Evolutionary conservation across 1,140 invertebrate genomes (phyloP), one percentile per base, ranked within the genome.

Genomic region (Drosophila seguyi): DNA sequence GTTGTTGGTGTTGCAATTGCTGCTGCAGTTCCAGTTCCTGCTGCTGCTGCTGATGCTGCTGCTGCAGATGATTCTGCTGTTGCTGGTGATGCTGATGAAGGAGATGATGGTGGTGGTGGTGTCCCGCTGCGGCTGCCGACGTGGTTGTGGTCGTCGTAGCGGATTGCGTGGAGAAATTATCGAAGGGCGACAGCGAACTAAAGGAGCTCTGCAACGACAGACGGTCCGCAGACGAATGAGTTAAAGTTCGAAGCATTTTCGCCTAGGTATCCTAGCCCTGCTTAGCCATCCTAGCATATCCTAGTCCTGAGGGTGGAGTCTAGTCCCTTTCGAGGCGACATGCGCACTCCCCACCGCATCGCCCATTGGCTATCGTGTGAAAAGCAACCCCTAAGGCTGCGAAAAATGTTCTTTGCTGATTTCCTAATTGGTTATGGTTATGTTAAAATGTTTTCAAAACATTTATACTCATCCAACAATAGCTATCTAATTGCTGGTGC

Each of bases 181-280:
- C 92, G 59, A 92, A 92, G 72, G 92, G 82, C 90, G 92, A 85
- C 67, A 92, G 74, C 74, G 90, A 92, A 91, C 92, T 91, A 77
- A 92, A 92, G 71, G 92, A 92, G 87, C 79, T 92, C 92, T 92
- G 91, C 56, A 91, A 92, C 34, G 72, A 52, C 42, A 79, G 61
- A 81, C 67, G 62, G 77, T 76, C 45, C 20, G 45, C 18, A 20
- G 44, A 31, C 53, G 65, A 86, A 83, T 91, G 67, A 86, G 66
- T 91, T 77, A 85, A 55, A 63, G 2, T 47, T 42, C n/a, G 16
- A 22, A 50, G 5, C 20, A 11, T 25, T 58, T n/a, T 25, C 29
- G 25, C 8, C 42, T 57, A 50, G 62, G 25, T 79, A 72, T 60
- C 41, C 18, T 38, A 38, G 20, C 34, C 31, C 36, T 25, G 34